Base-by-base conservation (phyloP, 2,113 vertebrate genomes). In the Pluvianellus socialis region DNA sequence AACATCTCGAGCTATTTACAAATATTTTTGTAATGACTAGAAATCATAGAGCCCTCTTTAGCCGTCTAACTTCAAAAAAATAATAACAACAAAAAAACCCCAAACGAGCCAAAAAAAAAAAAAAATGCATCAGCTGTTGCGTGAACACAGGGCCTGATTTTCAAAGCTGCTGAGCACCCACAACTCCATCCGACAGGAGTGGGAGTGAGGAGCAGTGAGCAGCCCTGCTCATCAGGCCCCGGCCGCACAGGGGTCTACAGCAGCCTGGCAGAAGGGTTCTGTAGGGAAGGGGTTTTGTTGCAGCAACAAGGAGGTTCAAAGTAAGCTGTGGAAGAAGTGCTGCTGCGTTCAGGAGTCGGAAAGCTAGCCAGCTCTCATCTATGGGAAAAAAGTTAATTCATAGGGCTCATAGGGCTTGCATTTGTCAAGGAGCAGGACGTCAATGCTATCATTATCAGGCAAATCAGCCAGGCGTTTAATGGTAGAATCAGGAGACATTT, bases 401-500 rank as follows among this genome's bases (percentile, higher is more conserved):
- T 96, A 95, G 98, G 98, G 96, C 98, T 97, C 97, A 87, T 32
- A 71, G 96, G 97, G 97, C 96, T 97, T 95, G 98, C 97, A 96
- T 98, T 98, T 98, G 98, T 98, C 98, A 98, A 97, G 97, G 98
- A 98, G 97, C 98, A 97, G 96, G 98, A 98, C 92, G 97, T 97
- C 98, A 98, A 97, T 97, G 98, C 98, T 98, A 98, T 98, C 98
- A 98, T 98, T 98, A 99, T 98, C 98, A 98, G 97, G 98, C 98
- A 98, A 98, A 98, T 98, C 98, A 98, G 98, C 98, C 98, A 98
- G 98, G 98, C 98, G 97, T 98, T 98, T 98, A 99, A 99, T 98
- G 98, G 98, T 97, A 98, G 98, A 98, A 99, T 99, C 98, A 98
- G 98, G 98, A 99, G 98, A 99, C 98, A 98, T 98, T 98, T 99